These are phyloP conservation scores for Cylindroiulus punctatus DNA, from an alignment of 2,888 invertebrate species.

Conservation along the genomic window DNA sequence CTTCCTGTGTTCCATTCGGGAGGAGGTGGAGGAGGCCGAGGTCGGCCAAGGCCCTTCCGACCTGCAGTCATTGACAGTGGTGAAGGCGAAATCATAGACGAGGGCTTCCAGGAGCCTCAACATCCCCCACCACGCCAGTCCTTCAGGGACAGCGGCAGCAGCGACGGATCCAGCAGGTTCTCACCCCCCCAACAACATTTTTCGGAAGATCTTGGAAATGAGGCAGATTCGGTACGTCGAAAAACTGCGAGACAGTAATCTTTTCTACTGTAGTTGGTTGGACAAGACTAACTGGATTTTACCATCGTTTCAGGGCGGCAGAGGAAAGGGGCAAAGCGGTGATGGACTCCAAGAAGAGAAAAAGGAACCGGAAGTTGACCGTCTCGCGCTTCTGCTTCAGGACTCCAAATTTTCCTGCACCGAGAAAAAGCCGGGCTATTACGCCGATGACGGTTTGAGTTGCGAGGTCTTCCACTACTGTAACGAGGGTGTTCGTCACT, in stretches of 20 bases:
- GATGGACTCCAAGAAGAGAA: conserved; percentile 74
- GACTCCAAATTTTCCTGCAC: conserved; percentile 86
- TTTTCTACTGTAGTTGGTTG: background rate
- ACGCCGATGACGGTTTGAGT: conserved; percentile 86
- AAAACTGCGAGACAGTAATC: too few species aligned
- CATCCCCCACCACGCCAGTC: conserved; percentile 48
- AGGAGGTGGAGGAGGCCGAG: background rate
- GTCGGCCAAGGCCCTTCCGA: background rate
- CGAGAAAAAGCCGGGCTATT: conserved; percentile 85
- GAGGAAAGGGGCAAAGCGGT: background rate
- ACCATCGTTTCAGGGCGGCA: background rate
- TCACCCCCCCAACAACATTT: conserved; percentile 29
- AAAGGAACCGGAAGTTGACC: conserved; percentile 86
- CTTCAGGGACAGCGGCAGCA: background rate
- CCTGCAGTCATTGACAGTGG: conserved; percentile 36
- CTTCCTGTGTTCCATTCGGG: background rate
- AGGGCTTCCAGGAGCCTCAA: conserved; percentile 48
- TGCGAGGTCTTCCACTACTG: conserved; percentile 96
- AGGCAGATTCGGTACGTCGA: conserved; percentile 36
- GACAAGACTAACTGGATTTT: background rate
- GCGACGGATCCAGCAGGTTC: conserved; percentile 47
- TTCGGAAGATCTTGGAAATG: conserved; percentile 20
- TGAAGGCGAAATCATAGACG: conserved; percentile 53
- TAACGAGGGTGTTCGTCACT: conserved; percentile 87
- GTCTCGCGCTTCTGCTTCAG: conserved; percentile 79